Evolutionary conservation across 92 coral and sea anemone genomes (phyloP), one percentile per base, ranked within the genome.

Genomic region (Phenganax subtilis): DNA sequence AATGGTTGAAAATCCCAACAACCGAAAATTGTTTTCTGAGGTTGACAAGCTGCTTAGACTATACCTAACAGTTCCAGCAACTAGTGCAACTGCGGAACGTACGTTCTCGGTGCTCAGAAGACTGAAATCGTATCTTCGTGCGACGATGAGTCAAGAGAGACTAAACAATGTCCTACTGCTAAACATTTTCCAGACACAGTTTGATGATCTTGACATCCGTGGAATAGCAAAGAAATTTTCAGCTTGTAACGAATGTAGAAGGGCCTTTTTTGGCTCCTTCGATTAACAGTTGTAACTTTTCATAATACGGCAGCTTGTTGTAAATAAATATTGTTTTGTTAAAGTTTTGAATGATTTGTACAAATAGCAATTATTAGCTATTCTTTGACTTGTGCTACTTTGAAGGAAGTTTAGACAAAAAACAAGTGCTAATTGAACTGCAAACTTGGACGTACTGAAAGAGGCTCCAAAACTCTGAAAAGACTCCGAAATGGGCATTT

Each of bases 31-130:
- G 81, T 58, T 76, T 47, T 76, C 71, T 76, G 69, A 76, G 31
- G 27, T 76, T 76, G 81, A 76, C 69, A 72, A 72, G 70, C 81
- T 76, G 54, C 81, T 76, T 57, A 76, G 69, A 54, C 81, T 76
- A 58, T 76, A 76, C 70, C 81, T 76, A 0, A 58, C 81, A 57
- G 81, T 76, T 57, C 69, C 69, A 72, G 75, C 75, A 69, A 69
- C 75, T 25, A 69, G 75, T 69, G 75, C 75, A 69, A 53, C 77
- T 4, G 77, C 77, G 61, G 77, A 73, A 73, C 62, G 59, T 73
- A 73, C 77, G 59, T 73, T 73, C 61, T 73, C 77, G 54, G 60
- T 73, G 77, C 77, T 73, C 59, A 73, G 77, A 52, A 52, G 77
- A 73, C 77, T 73, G 77, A 73, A 73, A 73, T 73, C 16, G 59